Evolutionary conservation across 2,113 vertebrate genomes (phyloP).

Genomic region (Mobula birostris): DNA sequence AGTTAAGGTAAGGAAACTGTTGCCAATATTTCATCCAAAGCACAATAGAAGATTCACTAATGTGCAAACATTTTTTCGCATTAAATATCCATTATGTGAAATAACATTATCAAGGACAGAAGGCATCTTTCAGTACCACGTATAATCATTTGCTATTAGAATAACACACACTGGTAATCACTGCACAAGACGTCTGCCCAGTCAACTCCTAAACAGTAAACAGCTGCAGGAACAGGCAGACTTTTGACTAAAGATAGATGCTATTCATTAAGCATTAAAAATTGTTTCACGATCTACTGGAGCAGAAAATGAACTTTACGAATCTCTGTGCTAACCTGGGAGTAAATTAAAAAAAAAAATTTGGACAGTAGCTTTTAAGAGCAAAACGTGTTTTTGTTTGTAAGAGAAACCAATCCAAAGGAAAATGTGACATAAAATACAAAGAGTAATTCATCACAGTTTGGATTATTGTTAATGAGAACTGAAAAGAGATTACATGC

Average conservation of each 20-base stretch:
- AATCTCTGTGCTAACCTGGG: not conserved
- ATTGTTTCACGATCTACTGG: not conserved
- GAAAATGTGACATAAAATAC: not conserved
- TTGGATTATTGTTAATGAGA: slow-evolving; percentile 3
- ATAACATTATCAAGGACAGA: not conserved
- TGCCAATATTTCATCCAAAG: not conserved
- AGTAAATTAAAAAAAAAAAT: not conserved
- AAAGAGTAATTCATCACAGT: not conserved
- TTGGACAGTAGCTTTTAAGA: not conserved
- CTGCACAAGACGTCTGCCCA: not conserved
- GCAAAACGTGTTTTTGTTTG: not conserved
- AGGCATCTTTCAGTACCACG: not conserved
- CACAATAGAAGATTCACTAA: not conserved
- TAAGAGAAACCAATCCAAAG: not conserved
- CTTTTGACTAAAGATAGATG: slow-evolving; percentile 9
- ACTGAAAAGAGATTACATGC: slow-evolving; percentile 30
- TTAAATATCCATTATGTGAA: not conserved
- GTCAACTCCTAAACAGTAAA: not conserved
- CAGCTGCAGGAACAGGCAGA: slow-evolving; percentile 1
- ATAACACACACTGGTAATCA: not conserved
- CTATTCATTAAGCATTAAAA: slow-evolving; percentile 12
- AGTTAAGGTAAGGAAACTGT: too few relatives aligned
- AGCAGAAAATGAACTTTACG: slow-evolving; percentile 27
- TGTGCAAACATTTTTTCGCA: not conserved
- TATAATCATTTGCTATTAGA: not conserved